Conservation (phyloP, 30 jellyfish, hydroid and myxozoan species). For the Chrysaora quinquecirrha region DNA sequence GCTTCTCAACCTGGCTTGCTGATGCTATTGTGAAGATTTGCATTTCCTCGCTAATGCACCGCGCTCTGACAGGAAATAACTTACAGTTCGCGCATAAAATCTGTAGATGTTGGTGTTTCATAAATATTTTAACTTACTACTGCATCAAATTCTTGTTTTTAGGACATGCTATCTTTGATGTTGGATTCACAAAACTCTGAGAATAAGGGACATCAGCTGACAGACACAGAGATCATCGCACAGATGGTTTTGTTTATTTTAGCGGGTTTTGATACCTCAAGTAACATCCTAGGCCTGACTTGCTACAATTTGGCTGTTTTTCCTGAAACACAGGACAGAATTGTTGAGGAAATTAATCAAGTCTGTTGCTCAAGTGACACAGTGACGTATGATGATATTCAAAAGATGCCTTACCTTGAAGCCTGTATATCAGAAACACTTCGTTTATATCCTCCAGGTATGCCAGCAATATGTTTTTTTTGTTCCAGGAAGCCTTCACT, state of each 20-base stretch:
- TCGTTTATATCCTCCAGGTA: slow-evolving; percentile 39
- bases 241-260: slow-evolving; percentile 54
- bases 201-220: slow-evolving; percentile 52
- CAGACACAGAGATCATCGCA: slow-evolving; percentile 64
- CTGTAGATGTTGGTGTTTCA: too few species aligned
- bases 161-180: slow-evolving; percentile 73
- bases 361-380: slow-evolving; percentile 39
- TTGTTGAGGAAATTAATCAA: slow-evolving; percentile 35
- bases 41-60: too few species aligned
- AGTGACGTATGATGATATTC: slow-evolving; percentile 45
- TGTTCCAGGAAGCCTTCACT: too few species aligned
- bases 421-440: slow-evolving; percentile 71
- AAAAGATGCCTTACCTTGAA: slow-evolving; percentile 63
- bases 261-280: slow-evolving; percentile 80
- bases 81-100: too few species aligned
- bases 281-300: slow-evolving; percentile 31
- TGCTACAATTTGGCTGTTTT: slow-evolving; percentile 52
- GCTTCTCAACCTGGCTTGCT: too few species aligned
- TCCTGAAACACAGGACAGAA: slow-evolving; percentile 74
- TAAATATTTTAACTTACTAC: too few species aligned
- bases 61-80: too few species aligned
- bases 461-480: too few species aligned
- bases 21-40: too few species aligned
- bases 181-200: slow-evolving; percentile 69
- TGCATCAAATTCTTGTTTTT: neutral